Evolutionary conservation across 2,113 vertebrate species (phyloP).

Genomic region (Carollia perspicillata): DNA sequence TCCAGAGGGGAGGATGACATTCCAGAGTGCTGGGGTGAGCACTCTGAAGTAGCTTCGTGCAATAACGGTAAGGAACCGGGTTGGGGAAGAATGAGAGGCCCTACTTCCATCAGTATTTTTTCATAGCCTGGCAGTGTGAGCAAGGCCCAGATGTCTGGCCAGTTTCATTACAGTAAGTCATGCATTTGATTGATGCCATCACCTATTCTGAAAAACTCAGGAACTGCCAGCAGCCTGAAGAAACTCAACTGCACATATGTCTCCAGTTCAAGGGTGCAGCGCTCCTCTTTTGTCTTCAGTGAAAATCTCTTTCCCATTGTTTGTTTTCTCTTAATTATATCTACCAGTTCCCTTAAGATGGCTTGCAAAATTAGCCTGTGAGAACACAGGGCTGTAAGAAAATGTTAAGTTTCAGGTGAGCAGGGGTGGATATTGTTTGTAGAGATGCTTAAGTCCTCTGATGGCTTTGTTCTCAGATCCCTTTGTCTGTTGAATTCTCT

Average conservation of each 20-base stretch:
- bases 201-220: background rate
- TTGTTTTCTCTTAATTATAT: background rate
- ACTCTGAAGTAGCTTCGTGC: background rate
- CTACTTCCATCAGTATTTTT: background rate
- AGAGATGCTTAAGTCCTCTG: background rate
- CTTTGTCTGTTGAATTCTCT: background rate
- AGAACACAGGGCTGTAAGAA: background rate
- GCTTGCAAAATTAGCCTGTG: background rate
- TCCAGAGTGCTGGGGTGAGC: background rate
- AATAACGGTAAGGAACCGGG: background rate
- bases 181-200: background rate
- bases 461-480: background rate
- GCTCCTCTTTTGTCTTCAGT: background rate
- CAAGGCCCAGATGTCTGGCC: background rate
- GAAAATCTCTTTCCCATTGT: background rate
- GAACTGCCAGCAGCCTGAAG: background rate
- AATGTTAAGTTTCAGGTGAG: background rate
- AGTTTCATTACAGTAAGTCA: background rate
- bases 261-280: background rate
- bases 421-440: rapidly evolving
- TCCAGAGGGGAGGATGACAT: background rate
- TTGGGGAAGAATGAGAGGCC: background rate
- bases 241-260: background rate
- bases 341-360: background rate
- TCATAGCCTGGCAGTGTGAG: background rate